Evolutionary conservation across 35 echinoderm and acorn worm genomes (phyloP).

Genomic region (Lytechinus pictus): DNA sequence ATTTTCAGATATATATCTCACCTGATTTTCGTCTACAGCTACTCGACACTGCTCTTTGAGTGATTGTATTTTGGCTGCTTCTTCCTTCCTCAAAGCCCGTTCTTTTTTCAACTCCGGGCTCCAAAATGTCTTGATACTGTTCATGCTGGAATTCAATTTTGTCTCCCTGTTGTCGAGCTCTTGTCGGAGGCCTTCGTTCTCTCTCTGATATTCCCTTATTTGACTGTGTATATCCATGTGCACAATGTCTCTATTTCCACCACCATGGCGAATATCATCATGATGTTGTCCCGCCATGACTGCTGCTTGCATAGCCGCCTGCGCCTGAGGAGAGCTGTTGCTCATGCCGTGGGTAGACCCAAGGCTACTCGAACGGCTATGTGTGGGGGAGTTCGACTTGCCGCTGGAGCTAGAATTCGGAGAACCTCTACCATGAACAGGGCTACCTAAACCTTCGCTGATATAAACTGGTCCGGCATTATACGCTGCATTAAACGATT

Average conservation of each 20-base stretch:
- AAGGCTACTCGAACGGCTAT: constrained; percentile 90
- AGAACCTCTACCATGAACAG: constrained; percentile 68
- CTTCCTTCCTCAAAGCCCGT: constrained; percentile 91
- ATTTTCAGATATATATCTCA: constrained; percentile 20
- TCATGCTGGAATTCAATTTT: constrained; percentile 97
- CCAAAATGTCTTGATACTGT: constrained; percentile 99
- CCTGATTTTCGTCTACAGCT: constrained; percentile 96
- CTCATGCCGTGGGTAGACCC: constrained; percentile 82
- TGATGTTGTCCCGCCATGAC: constrained; percentile 48
- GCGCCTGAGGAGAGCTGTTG: constrained; percentile 63
- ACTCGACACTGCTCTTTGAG: constrained; percentile 89
- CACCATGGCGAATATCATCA: constrained; percentile 61
- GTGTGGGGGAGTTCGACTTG: constrained; percentile 78
- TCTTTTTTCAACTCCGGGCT: constrained; percentile 99
- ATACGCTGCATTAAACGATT: constrained; percentile 98
- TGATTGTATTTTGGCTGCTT: constrained; percentile 78
- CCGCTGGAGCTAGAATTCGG: constrained; percentile 74
- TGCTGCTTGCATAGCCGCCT: constrained; percentile 28
- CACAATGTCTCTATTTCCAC: constrained; percentile 52
- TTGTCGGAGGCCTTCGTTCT: constrained; percentile 81
- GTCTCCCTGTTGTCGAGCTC: constrained; percentile 91
- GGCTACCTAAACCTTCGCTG: constrained; percentile 85
- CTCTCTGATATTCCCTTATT: constrained; percentile 87
- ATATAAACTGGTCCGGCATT: constrained; percentile 95
- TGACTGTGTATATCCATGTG: constrained; percentile 86